Base-by-base conservation (phyloP, 2,797 vertebrate species). In the Macropodus opercularis region DNA sequence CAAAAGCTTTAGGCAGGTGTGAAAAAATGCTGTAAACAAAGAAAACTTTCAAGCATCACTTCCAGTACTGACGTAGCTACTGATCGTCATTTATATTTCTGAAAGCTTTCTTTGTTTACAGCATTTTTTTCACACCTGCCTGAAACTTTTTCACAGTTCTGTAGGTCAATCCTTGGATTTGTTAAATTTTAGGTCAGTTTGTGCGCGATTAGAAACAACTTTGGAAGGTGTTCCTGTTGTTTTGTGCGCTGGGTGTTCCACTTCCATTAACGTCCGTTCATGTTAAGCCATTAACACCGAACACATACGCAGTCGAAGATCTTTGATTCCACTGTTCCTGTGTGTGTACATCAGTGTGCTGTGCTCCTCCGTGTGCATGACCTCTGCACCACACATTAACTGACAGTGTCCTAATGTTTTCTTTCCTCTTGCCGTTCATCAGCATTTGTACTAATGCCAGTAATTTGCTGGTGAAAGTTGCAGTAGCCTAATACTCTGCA, bases 221-320 rank as follows among this genome's bases (percentile, higher is more conserved):
- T 52, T 41, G 0, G 1, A 46, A 31, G 27, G 56, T 77, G 29
- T 84, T 84, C 65, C 77, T 83, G 40, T 84, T 84, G 48, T 79
- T 84, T 83, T 81, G 79, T 75, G 59, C 71, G 56, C 62, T 23
- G 57, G 57, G 13, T 70, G 59, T 23, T 47, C 60, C 15, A 66
- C 63, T 57, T 63, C 43, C 43, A 51, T 84, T 85, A 85, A 88
- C 61, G 63, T 67, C 40, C 67, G 64, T 82, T 77, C 51, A 70
- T 64, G 67, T 46, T 32, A 61, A 66, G 35, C 11, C 19, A 63
- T 80, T 86, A 86, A 86, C 75, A 40, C 19, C 17, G 11, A 64
- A 75, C 66, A 69, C 53, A 68, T 62, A 69, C 69, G 82, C 73
- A 75, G 64, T 80, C 39, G 65, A 70, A 86, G 46, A 42, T 52